Base-by-base conservation (phyloP, 2,797 vertebrate genomes). In the Nannoperca obscura region DNA sequence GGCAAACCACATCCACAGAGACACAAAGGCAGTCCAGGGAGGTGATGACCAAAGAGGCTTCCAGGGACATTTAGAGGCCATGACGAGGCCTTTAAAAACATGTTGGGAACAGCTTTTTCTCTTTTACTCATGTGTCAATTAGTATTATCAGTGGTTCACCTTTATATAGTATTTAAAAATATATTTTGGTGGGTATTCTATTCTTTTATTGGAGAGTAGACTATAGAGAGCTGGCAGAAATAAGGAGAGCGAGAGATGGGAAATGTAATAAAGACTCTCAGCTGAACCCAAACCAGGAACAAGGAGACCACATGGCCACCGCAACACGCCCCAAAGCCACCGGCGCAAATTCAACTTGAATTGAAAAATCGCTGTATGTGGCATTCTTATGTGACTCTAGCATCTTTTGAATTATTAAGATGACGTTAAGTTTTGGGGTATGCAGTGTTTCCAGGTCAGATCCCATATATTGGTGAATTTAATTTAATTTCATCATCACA, bases 41-140 rank as follows among this genome's bases (percentile, higher is more conserved):
- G 53, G 65, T 20, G 69, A 52, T 8, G 63, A 64, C 36, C 75
- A 66, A 38, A n/a, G 22, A 76, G 7, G 47, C 61, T 47, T 65
- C 19, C 55, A 69, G 63, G 46, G 57, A 76, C 46, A 24, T 32
- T 1, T 34, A 1, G 34, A 19, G 12, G 27, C 19, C 55, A 22
- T 0, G 5, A 0, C 4, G 24, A 36, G 42, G 24, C 27, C 42
- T 11, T 62, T n/a, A 52, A 1, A 36, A 46, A 65, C 62, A 60
- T 10, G n/a, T 40, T 3, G 7, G 44, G 34, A 50, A 1, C 6
- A 3, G 32, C 20, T 38, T 49, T 53, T 53, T 47, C 17, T 20
- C 7, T 59, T 46, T 34, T 24, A 17, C 40, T 36, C 10, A 78
- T 14, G 52, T 63, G 32, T 71, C 34, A 36, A 1, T 69, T 36